Conservation (phyloP, 2,888 invertebrate genomes). For the Cheilosia impressa region DNA sequence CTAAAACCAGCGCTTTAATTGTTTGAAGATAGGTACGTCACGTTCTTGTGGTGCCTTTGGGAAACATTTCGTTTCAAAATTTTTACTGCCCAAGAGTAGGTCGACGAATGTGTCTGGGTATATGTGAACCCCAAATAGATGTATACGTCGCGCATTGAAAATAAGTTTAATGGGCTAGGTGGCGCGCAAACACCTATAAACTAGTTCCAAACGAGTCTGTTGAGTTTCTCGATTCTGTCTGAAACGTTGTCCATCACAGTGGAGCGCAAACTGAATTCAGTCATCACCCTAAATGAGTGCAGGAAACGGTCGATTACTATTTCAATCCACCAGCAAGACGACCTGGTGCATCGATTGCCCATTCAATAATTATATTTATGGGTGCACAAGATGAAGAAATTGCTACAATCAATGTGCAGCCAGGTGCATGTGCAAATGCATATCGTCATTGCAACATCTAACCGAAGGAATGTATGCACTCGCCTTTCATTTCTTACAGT, state of each 20-base stretch:
- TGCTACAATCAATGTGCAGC: slow-evolving; percentile 50
- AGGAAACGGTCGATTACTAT: slow-evolving; percentile 35
- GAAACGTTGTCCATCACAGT: not conserved
- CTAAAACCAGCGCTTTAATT: too few relatives aligned
- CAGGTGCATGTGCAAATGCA: slow-evolving; percentile 63
- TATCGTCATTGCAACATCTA: slow-evolving; percentile 54
- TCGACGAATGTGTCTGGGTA: not conserved
- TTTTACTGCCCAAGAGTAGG: slow-evolving; percentile 7
- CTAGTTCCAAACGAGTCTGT: slow-evolving; percentile 11
- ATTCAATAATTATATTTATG: slow-evolving; percentile 42
- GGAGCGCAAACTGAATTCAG: not conserved
- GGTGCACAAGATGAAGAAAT: slow-evolving; percentile 35
- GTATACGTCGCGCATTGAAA: not conserved
- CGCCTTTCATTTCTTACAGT: slow-evolving; percentile 70
- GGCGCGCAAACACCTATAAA: not conserved
- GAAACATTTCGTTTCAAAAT: not conserved
- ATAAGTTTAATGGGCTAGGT: not conserved
- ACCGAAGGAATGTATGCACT: slow-evolving; percentile 16
- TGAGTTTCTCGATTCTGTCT: not conserved
- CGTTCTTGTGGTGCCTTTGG: not conserved
- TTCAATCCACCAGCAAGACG: not conserved
- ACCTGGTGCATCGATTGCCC: not conserved
- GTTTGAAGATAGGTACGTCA: not conserved
- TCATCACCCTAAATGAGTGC: not conserved
- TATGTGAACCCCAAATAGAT: slow-evolving; percentile 7